A percentile compares a stretch with the other conserved stretches of the same genome.
These are phyloP conservation scores for Emydura subglobosa DNA, from an alignment of 2,113 vertebrate species.

Conservation along the genomic window DNA sequence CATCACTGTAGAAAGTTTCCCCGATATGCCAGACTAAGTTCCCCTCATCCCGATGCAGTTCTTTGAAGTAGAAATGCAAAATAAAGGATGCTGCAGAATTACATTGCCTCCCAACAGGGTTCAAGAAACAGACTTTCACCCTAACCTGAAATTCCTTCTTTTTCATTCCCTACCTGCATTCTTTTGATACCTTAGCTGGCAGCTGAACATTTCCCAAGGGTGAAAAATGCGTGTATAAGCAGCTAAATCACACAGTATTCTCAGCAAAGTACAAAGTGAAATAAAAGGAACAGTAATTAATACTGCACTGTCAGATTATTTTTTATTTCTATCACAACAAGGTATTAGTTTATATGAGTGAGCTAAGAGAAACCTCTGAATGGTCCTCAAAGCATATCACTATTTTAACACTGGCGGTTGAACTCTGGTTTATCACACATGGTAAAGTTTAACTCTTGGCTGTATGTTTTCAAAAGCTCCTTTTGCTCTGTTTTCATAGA, in stretches of 20 bases:
- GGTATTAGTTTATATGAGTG: not conserved
- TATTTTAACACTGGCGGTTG: not conserved
- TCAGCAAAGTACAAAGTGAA: not conserved
- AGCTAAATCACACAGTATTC: not conserved
- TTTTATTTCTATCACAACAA: slow-evolving; percentile 6
- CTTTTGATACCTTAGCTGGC: slow-evolving; percentile 8
- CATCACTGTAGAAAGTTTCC: not conserved
- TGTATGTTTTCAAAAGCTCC: not conserved
- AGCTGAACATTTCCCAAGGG: not conserved
- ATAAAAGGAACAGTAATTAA: slow-evolving; percentile 48
- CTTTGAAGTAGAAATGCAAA: not conserved
- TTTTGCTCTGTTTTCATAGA: not conserved
- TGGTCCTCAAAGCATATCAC: not conserved
- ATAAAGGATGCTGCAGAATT: not conserved
- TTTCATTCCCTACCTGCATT: slow-evolving; percentile 9
- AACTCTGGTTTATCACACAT: not conserved
- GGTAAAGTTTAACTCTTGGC: slow-evolving; percentile 4
- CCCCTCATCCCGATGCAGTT: not conserved
- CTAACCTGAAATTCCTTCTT: slow-evolving; percentile 16
- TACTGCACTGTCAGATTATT: not conserved
- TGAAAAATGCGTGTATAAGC: slow-evolving; percentile 10
- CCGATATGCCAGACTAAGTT: slow-evolving; percentile 33
- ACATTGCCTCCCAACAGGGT: not conserved
- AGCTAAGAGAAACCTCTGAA: slow-evolving; percentile 7
- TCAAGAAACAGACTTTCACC: slow-evolving; percentile 44